Conservation (phyloP, 1,140 invertebrate species). For the Drosophila arawakana region DNA sequence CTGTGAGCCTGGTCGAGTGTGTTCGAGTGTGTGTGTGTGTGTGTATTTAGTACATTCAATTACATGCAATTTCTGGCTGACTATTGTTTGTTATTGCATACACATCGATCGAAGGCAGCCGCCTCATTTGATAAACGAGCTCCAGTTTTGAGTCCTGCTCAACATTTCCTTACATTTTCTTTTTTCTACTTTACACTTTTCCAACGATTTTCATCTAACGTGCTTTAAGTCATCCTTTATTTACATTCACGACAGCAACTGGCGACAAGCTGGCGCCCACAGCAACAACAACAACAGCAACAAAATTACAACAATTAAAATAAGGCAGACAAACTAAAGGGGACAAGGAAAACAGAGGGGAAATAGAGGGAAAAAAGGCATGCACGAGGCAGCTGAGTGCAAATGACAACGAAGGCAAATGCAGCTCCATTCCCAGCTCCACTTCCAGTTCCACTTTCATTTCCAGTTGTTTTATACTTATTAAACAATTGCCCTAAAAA, state of each 20-base stretch:
- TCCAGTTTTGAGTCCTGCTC: constrained; percentile 47
- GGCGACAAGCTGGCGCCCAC: constrained; percentile 68
- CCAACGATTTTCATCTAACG: constrained; percentile 51
- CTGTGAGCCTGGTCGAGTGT: constrained; percentile 27
- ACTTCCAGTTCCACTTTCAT: too few relatives aligned
- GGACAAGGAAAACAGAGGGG: not conserved
- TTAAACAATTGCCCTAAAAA: constrained; percentile 10
- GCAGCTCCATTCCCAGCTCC: constrained; percentile 30
- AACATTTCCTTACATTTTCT: constrained; percentile 44
- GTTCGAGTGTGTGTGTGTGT: constrained; percentile 10
- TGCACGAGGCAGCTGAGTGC: constrained; percentile 35
- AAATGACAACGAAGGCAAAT: constrained; percentile 55
- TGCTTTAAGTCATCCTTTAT: constrained; percentile 76
- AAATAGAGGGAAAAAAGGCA: constrained; percentile 9
- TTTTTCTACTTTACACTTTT: constrained; percentile 3
- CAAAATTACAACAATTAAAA: constrained; percentile 78
- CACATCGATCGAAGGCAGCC: constrained; percentile 60
- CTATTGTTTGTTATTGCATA: constrained; percentile 67
- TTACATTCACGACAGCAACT: constrained; percentile 50
- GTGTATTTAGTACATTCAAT: constrained; percentile 56
- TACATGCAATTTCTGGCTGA: constrained; percentile 70
- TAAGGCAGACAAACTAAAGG: constrained; percentile 19
- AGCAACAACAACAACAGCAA: constrained; percentile 46
- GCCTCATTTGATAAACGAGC: constrained; percentile 62
- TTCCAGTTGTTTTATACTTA: constrained; percentile 14